Evolutionary conservation across 2,113 vertebrate genomes (phyloP).

Genomic region (Salvelinus namaycush): DNA sequence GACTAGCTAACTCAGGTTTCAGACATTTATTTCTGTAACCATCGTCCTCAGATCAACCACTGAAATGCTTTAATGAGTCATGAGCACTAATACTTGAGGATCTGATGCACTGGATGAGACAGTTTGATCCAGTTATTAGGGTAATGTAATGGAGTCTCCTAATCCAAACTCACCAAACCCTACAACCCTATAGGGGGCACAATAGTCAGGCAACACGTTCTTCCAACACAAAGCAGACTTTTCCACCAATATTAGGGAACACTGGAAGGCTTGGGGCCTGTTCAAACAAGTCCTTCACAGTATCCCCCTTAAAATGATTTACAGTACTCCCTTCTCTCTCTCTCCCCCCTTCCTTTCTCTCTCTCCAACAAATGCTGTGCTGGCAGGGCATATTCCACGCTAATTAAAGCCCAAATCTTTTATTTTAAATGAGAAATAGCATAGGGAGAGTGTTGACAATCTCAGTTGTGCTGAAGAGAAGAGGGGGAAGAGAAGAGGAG

Average conservation of each 20-base stretch:
- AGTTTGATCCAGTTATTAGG: slow-evolving; percentile 75
- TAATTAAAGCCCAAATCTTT: slow-evolving; percentile 78
- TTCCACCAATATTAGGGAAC: slow-evolving; percentile 63
- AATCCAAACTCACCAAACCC: slow-evolving; percentile 72
- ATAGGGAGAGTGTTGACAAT: slow-evolving; percentile 73
- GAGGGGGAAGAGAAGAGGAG: slow-evolving; percentile 55
- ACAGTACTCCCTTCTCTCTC: slow-evolving; percentile 54
- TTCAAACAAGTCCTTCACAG: slow-evolving; percentile 80
- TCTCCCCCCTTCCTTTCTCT: slow-evolving; percentile 47
- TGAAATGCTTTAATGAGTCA: slow-evolving; percentile 66
- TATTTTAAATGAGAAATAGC: slow-evolving; percentile 77
- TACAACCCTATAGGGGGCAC: slow-evolving; percentile 70
- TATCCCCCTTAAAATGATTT: slow-evolving; percentile 78
- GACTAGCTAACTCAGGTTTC: neutral
- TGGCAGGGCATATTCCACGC: slow-evolving; percentile 73
- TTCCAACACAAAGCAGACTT: slow-evolving; percentile 65
- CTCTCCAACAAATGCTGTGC: slow-evolving; percentile 62
- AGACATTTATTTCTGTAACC: slow-evolving; percentile 13
- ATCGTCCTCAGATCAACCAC: slow-evolving; percentile 66
- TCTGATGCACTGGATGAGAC: slow-evolving; percentile 71
- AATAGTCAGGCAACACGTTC: slow-evolving; percentile 68
- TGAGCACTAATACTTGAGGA: slow-evolving; percentile 71
- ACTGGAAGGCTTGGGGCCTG: slow-evolving; percentile 62
- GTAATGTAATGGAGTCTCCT: slow-evolving; percentile 75
- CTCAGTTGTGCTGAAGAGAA: slow-evolving; percentile 68